phyloP scores from a whole-genome alignment of 2,797 vertebrate genomes.

The Sebastes taczanowskii region DNA sequence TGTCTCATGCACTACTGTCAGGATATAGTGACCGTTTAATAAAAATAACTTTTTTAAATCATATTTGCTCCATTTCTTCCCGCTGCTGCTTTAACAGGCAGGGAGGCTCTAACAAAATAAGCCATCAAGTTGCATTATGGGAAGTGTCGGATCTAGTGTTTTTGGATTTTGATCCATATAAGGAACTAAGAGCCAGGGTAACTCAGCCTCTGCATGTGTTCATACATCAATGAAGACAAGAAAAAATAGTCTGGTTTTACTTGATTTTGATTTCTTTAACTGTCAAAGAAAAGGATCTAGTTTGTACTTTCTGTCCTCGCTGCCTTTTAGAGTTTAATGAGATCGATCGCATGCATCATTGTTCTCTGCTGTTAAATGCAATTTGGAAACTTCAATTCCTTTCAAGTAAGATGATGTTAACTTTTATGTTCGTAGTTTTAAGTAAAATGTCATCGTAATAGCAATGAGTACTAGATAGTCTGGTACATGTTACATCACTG shows the following conservation, averaged over 20 bases:
- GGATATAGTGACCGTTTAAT: too few species aligned
- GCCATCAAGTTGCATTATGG: background rate
- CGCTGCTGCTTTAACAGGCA: too few species aligned
- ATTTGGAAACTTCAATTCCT: background rate
- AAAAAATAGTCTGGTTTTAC: background rate
- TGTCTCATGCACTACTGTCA: too few species aligned
- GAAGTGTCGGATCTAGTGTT: background rate
- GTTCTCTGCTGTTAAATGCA: background rate
- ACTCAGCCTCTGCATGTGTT: background rate
- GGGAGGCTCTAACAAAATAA: too few species aligned
- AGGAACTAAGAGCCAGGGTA: background rate
- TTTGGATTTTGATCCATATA: background rate
- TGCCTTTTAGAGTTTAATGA: background rate
- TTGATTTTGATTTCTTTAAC: background rate
- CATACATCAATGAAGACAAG: background rate
- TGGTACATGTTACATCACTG: background rate
- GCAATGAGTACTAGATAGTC: background rate
- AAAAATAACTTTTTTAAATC: too few species aligned
- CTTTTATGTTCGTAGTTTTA: background rate
- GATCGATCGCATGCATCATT: background rate
- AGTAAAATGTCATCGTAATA: background rate
- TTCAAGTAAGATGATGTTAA: background rate
- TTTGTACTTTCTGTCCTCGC: background rate
- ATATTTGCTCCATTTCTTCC: too few species aligned
- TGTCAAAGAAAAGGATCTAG: too few species aligned